Percentiles rank a stretch among this genome's conserved stretches.
Evolutionary conservation across 2,888 invertebrate species (phyloP).

Genomic region (Temnothorax rugatulus): DNA sequence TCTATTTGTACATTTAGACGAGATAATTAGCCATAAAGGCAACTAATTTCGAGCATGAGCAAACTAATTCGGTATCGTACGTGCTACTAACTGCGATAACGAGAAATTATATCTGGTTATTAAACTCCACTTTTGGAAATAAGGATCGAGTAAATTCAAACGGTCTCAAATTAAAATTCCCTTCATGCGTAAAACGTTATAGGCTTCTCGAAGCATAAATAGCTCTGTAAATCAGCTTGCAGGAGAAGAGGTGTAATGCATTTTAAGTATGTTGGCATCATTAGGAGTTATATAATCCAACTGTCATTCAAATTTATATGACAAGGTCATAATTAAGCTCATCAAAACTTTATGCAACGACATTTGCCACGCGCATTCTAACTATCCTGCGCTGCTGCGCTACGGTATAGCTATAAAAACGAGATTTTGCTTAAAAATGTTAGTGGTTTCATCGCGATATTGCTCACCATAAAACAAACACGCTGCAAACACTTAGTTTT

Average conservation of each 20-base stretch:
- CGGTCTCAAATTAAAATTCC: slow-evolving; percentile 24
- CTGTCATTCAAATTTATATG: slow-evolving; percentile 32
- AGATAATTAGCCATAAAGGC: slow-evolving; percentile 51
- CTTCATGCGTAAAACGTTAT: neutral
- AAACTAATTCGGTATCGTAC: slow-evolving; percentile 42
- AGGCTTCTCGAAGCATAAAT: neutral
- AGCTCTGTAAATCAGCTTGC: neutral
- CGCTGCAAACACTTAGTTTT: neutral
- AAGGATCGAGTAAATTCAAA: slow-evolving; percentile 23
- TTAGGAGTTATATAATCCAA: slow-evolving; percentile 25
- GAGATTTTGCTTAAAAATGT: neutral
- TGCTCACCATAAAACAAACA: neutral
- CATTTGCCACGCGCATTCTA: neutral
- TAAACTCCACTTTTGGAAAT: slow-evolving; percentile 20
- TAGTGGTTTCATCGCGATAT: neutral
- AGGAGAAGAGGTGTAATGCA: neutral
- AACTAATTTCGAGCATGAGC: slow-evolving; percentile 42
- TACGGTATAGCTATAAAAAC: neutral
- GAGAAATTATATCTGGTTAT: slow-evolving; percentile 48
- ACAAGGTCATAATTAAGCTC: slow-evolving; percentile 40
- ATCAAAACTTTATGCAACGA: slow-evolving; percentile 26
- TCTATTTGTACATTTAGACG: slow-evolving; percentile 36
- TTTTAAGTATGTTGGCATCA: neutral
- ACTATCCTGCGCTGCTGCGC: neutral
- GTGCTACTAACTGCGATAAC: slow-evolving; percentile 42